These are phyloP conservation scores for Balaeniceps rex DNA, from an alignment of 2,113 vertebrate genomes.

Conservation along the genomic window DNA sequence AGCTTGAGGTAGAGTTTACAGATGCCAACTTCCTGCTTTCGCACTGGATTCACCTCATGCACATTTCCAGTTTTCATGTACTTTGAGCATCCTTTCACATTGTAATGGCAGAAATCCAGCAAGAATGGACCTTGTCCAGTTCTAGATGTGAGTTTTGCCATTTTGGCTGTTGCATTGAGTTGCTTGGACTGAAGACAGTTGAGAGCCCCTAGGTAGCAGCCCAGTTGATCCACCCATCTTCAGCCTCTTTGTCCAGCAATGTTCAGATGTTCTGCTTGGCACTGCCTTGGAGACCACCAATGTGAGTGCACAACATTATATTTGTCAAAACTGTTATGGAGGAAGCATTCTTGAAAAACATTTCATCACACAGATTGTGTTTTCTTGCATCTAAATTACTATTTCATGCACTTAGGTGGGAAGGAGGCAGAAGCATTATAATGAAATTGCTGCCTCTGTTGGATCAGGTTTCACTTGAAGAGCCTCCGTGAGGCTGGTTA, in stretches of 20 bases:
- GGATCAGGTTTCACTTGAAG: neutral
- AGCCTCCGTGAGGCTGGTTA: neutral
- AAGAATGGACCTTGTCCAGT: neutral
- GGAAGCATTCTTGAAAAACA: neutral
- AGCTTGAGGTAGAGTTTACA: neutral
- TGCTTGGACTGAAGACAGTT: neutral
- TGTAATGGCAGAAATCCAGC: neutral
- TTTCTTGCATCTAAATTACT: neutral
- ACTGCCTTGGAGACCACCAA: neutral
- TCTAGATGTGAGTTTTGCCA: neutral
- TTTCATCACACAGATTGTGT: neutral
- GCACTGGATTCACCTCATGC: neutral
- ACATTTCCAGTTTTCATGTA: neutral
- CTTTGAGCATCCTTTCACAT: neutral
- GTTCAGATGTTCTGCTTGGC: neutral
- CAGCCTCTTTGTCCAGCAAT: neutral
- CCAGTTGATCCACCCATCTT: neutral
- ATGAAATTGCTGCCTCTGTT: neutral
- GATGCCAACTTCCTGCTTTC: neutral
- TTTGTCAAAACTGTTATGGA: neutral
- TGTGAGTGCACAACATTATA: neutral
- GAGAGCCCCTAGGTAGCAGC: neutral
- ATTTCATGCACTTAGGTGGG: rapidly evolving
- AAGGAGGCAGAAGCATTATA: neutral
- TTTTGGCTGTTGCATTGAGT: neutral